Evolutionary conservation across 2,888 invertebrate species (phyloP), one percentile per base, ranked within the genome.

Genomic region (Plebejus anna): DNA sequence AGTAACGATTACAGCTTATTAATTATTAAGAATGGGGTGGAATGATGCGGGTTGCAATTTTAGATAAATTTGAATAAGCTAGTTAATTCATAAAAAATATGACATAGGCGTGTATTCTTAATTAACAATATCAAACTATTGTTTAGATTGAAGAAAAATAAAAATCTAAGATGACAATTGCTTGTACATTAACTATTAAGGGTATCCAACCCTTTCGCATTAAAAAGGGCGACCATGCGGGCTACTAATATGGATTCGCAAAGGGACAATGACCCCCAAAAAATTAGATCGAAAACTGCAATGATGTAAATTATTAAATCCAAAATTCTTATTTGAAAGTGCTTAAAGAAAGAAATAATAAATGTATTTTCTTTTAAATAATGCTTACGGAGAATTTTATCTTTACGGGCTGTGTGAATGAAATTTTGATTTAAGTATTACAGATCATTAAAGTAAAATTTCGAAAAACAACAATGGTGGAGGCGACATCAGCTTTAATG

Each of bases 371-470:
- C n/a, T 71, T 71, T 71, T 71, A 38, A 70, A 70, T 38, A 42
- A 71, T 42, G n/a, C 38, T 71, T 42, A 55, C 5, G 7, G 32
- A 55, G 55, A 55, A 51, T 71, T 71, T 66, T 66, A 66, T 71
- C 71, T 71, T 42, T 42, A 71, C 42, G 42, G 42, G 42, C 71
- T 47, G 73, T 73, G 73, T 73, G 73, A 73, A 73, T 51, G 32
- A 55, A 73, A 73, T 73, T 73, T 73, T 73, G 73, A 73, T 73
- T 73, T 55, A 73, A 73, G 73, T 55, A 55, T 73, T 73, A 55
- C 32, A 73, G 51, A 73, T 73, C 42, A 42, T 71, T 71, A 73
- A 73, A 73, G 73, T 73, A 73, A 73, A 73, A 73, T 51, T 73
- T 73, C 32, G 6, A 73, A 73, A 42, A 73, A 55, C 13, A 73